phyloP scores from a whole-genome alignment of 2,888 invertebrate species.

The Tuberolachnus salignus region DNA sequence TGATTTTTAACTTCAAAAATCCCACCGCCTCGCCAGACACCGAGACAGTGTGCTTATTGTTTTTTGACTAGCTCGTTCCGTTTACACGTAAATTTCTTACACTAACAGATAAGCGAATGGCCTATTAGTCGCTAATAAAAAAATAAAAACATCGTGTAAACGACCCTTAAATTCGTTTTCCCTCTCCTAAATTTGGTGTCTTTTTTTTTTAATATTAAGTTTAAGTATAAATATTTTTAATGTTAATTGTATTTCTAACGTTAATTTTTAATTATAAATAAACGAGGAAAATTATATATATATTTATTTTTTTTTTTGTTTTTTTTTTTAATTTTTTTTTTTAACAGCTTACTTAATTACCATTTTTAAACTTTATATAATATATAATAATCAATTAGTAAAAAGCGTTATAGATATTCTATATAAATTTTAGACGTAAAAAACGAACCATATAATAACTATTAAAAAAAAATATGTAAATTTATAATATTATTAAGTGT shows the following conservation, averaged over 20 bases:
- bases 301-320: no score
- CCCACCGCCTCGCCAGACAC: no score
- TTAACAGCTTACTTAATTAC: conserved; percentile 18
- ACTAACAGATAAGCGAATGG: no score
- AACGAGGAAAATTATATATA: neutral
- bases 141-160: no score
- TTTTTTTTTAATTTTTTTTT: no score
- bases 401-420: conserved; percentile 31
- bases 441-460: conserved; percentile 35
- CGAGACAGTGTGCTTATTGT: no score
- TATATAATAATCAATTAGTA: conserved; percentile 31
- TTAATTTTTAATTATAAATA: conserved; percentile 19
- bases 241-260: neutral
- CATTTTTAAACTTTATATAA: conserved; percentile 27
- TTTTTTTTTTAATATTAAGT: neutral
- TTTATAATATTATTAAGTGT: conserved; percentile 17
- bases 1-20: no score
- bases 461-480: conserved; percentile 35
- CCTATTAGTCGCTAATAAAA: no score
- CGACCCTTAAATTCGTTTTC: neutral
- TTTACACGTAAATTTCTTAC: no score
- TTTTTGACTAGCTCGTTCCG: no score
- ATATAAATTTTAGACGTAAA: conserved; percentile 16
- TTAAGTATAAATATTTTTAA: neutral
- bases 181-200: neutral